Base-by-base conservation (phyloP, 1,140 invertebrate genomes). In the Drosophila lowei region DNA sequence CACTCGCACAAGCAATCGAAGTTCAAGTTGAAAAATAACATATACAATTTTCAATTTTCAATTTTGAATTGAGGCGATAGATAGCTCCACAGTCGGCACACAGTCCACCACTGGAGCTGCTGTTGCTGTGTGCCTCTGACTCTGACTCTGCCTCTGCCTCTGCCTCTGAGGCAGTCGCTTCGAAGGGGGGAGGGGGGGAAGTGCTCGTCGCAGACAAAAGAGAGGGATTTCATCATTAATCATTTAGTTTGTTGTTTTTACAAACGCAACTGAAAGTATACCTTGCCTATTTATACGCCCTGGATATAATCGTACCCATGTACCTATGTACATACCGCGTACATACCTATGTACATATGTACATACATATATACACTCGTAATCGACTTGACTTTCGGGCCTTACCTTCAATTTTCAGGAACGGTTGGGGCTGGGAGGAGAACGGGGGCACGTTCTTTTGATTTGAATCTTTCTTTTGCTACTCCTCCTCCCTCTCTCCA, bases 171-270 rank as follows among this genome's bases (percentile, higher is more conserved):
- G 70, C 52, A 60, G 55, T 3, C 25, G 41, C 28, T 47, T 57
- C 49, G 48, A 43, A 76, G 15, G 47, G 28, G 54, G 49, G 23
- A 25, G 77, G 86, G 77, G 77, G 68, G 80, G 81, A 85, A 85
- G 86, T 68, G 68, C 60, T 55, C 63, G 57, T 18, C 9, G 63
- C 60, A 53, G 25, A 77, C 62, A 79, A 79, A 77, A 73, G 13
- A 34, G 34, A 38, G 34, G 70, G 43, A 64, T 61, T 73, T 73
- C 74, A 88, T 88, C 81, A 86, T 86, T 86, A 86, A 85, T 85
- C 81, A 86, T 81, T 81, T 77, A 74, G 81, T 86, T 70, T 85
- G 81, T 86, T 85, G 80, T 77, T 80, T 62, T 85, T 73, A 62
- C 63, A 62, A 34, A 57, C 34, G 62, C 72, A 77, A 43, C 55